Evolutionary conservation across 2,888 invertebrate genomes (phyloP), one percentile per base, ranked within the genome.

Genomic region (Pammene aurita): DNA sequence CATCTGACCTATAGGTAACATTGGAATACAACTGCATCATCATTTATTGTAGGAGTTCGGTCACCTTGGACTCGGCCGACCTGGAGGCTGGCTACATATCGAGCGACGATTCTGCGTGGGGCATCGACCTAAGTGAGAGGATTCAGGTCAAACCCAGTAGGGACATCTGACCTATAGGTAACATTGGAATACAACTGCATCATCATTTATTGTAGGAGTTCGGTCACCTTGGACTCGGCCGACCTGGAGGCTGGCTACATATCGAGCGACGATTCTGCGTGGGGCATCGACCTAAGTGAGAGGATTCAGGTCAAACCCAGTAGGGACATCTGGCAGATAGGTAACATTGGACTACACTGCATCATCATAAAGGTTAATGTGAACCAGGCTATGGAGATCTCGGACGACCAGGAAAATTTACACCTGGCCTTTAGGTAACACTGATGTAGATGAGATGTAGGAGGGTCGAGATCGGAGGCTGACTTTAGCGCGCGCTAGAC

Each of bases 191-290:
- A 14, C 5, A 44, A 5, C 13, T 26, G 10, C 48, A 14, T 48
- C 14, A 16, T 14, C 5, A 26, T n/a, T n/a, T n/a, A n/a, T n/a
- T n/a, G n/a, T 26, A 26, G 26, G 26, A 2, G 26, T 2, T 26
- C 26, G 26, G 4, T 26, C 26, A 26, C 4, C 26, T 1, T 2
- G 26, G 26, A 26, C 26, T 2, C 26, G 26, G 26, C 1, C 26
- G 26, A 26, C 26, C 26, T 26, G 26, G 92, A 92, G 72, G 88
- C 83, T 0, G 87, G 84, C 5, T 92, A 90, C 76, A 93, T 93
- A 70, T 94, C 94, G 63, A 94, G 94, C 74, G 94, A 94, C 76
- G 93, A 93, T 76, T 92, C 91, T 0, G 90, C 84, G 0, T 89
- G 90, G 42, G 91, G 89, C 0, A 86, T 84, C 5, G 93, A 93